Evolutionary conservation across 37 sponge, comb jelly and placozoan species (phyloP).

Genomic region (Aplysina aerophoba): DNA sequence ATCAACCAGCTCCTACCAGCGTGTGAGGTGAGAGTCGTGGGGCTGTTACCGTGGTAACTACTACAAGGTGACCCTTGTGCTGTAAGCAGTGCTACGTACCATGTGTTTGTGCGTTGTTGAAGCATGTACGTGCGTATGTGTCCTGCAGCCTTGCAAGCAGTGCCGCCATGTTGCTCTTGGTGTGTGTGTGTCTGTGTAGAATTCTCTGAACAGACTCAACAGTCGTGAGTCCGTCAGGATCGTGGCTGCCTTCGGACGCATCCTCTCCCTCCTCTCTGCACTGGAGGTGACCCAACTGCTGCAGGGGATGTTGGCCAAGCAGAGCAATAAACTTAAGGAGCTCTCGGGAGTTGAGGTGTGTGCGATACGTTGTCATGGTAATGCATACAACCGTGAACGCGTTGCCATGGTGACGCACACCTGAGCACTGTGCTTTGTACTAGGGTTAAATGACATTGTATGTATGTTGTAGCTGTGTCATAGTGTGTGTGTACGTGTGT

Average conservation of each 20-base stretch:
- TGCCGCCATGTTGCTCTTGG: too few relatives aligned
- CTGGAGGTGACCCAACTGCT: not conserved
- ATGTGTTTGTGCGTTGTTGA: not conserved
- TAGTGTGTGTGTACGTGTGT: not conserved
- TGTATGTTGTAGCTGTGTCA: not conserved
- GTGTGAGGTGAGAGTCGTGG: conserved; percentile 42
- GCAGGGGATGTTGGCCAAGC: not conserved
- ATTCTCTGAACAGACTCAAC: conserved; percentile 28
- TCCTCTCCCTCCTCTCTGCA: conserved; percentile 59
- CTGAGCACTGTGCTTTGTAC: too few relatives aligned
- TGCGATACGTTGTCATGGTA: too few relatives aligned
- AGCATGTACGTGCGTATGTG: not conserved
- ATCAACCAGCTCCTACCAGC: conserved; percentile 46
- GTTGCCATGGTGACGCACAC: too few relatives aligned
- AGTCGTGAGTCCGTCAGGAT: conserved; percentile 46
- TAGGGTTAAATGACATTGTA: too few relatives aligned
- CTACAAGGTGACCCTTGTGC: too few relatives aligned
- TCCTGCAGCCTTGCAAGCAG: not conserved
- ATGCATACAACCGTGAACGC: too few relatives aligned
- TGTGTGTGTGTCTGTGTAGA: conserved; percentile 1
- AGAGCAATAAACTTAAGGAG: conserved; percentile 32
- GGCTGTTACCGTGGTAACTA: too few relatives aligned
- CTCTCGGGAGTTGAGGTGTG: conserved; percentile 14
- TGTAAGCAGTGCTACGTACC: too few relatives aligned
- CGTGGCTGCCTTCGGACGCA: conserved; percentile 59